Percentiles rank a stretch among this genome's conserved stretches.
These are phyloP conservation scores for Phymorhynchus buccinoides DNA, from an alignment of 1,140 invertebrate species.

Conservation along the genomic window DNA sequence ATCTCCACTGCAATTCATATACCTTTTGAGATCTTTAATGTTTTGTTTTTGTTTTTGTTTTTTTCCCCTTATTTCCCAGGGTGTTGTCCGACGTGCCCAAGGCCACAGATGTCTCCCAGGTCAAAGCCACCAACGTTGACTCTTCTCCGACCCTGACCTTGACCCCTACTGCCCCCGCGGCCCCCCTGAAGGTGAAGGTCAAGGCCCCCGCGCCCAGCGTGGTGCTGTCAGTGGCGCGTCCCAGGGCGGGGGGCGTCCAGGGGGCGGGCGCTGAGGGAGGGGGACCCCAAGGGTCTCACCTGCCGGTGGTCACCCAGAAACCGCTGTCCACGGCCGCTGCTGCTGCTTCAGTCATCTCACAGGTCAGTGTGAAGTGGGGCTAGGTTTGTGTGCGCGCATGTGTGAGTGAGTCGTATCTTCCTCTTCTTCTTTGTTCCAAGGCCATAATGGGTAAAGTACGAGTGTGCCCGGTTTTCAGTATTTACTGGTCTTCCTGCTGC, in stretches of 20 bases:
- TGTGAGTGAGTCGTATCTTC: no score
- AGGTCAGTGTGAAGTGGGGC: slow-evolving; percentile 16
- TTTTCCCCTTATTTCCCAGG: slow-evolving; percentile 46
- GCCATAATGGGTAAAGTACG: no score
- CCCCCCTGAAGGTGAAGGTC: slow-evolving; percentile 41
- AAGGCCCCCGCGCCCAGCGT: slow-evolving; percentile 58
- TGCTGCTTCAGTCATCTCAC: slow-evolving; percentile 41
- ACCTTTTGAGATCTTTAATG: background rate
- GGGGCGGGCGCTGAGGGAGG: background rate
- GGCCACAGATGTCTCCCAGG: slow-evolving; percentile 57
- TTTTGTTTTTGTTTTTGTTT: slow-evolving; percentile 11
- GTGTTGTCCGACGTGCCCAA: slow-evolving; percentile 61
- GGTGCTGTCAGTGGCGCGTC: slow-evolving; percentile 67
- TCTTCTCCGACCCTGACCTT: slow-evolving; percentile 35
- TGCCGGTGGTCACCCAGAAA: slow-evolving; percentile 48
- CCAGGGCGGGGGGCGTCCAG: background rate
- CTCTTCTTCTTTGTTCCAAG: no score
- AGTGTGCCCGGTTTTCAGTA: no score
- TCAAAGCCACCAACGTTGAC: slow-evolving; percentile 22
- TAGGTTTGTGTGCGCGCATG: no score
- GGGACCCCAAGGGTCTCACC: no score
- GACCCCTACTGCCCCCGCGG: no score
- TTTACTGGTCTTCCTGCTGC: no score
- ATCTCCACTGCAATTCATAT: no score
- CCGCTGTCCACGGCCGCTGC: slow-evolving; percentile 60